Evolutionary conservation across 2,797 vertebrate genomes (phyloP).

Genomic region (Babyrousa celebensis): DNA sequence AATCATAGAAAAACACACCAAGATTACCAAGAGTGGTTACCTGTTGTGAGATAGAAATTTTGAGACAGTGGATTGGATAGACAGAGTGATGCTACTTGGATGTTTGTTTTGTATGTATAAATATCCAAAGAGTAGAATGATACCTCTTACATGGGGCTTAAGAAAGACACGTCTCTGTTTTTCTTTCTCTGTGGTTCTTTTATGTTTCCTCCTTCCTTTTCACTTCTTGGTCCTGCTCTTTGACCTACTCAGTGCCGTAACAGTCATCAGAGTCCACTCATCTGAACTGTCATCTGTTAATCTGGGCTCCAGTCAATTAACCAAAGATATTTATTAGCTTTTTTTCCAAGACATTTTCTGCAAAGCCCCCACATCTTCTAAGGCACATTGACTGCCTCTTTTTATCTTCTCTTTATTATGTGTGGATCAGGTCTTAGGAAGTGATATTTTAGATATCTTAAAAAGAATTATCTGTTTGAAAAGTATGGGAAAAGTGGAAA

Average conservation of each 20-base stretch:
- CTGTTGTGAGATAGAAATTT: background rate
- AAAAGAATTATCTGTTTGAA: conserved; percentile 12
- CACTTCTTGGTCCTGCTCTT: background rate
- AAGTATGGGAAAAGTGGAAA: background rate
- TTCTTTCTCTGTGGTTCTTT: background rate
- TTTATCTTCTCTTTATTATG: background rate
- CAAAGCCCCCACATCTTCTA: background rate
- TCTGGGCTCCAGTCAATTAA: background rate
- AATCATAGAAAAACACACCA: background rate
- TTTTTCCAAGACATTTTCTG: background rate
- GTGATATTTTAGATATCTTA: background rate
- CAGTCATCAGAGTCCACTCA: background rate
- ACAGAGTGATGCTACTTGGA: background rate
- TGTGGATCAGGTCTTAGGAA: background rate
- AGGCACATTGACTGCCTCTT: background rate
- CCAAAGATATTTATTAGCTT: background rate
- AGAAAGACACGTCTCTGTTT: background rate
- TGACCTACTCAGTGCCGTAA: background rate
- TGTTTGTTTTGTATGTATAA: background rate
- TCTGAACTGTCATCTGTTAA: background rate
- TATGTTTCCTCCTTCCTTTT: background rate
- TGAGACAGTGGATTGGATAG: background rate
- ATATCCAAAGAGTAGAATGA: background rate
- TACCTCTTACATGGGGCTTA: background rate
- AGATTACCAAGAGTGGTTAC: background rate